A percentile compares a stretch with the other conserved stretches of the same genome.
Evolutionary conservation across 2,888 invertebrate genomes (phyloP).

Genomic region (Andrena praecox): DNA sequence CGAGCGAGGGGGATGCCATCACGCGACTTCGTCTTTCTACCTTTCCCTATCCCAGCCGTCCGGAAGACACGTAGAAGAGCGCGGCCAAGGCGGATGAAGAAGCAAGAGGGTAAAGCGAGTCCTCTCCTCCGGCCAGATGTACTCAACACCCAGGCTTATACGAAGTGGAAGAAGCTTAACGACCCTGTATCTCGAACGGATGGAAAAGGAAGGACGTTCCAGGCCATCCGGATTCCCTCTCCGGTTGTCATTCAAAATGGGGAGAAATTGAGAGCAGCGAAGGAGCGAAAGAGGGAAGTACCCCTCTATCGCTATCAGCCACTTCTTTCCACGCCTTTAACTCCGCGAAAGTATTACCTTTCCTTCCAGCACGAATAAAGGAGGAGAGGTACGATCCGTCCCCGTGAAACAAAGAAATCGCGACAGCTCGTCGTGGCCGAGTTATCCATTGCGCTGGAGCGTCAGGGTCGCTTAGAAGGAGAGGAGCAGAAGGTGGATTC

Average conservation of each 20-base stretch:
- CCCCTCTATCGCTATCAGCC: too few relatives aligned
- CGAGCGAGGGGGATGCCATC: slow-evolving; percentile 82
- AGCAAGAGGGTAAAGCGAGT: not conserved
- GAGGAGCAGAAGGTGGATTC: slow-evolving; percentile 54
- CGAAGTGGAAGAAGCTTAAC: slow-evolving; percentile 46
- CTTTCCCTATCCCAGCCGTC: slow-evolving; percentile 33
- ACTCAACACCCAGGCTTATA: slow-evolving; percentile 25
- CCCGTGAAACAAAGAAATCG: slow-evolving; percentile 53
- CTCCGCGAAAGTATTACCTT: too few relatives aligned
- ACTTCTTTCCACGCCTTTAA: too few relatives aligned
- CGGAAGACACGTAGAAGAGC: slow-evolving; percentile 36
- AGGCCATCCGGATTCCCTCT: not conserved
- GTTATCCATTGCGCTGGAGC: slow-evolving; percentile 60
- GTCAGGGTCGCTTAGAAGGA: slow-evolving; percentile 47
- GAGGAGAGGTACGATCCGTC: not conserved
- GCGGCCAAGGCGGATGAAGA: not conserved
- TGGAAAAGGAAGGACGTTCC: not conserved
- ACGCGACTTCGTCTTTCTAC: slow-evolving; percentile 78
- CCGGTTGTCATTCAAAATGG: slow-evolving; percentile 12
- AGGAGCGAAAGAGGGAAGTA: not conserved
- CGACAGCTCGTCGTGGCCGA: slow-evolving; percentile 51
- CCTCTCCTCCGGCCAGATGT: not conserved
- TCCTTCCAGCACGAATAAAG: not conserved
- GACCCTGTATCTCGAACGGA: slow-evolving; percentile 10
- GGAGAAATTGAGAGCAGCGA: not conserved